These are phyloP conservation scores for Trichosurus vulpecula DNA, from an alignment of 2,797 vertebrate species.

Conservation along the genomic window DNA sequence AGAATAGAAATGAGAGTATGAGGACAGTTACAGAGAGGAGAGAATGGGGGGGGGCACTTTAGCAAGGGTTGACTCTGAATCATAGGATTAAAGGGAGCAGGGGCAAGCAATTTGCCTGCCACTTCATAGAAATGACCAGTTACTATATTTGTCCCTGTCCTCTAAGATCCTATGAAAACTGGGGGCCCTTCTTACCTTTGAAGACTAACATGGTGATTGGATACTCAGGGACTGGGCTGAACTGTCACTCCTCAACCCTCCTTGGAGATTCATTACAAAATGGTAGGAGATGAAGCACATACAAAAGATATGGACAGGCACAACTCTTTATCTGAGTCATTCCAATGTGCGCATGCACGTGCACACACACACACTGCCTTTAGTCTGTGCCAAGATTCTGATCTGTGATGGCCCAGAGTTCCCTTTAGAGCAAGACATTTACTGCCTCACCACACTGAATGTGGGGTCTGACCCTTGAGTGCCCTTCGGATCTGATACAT, in stretches of 20 bases:
- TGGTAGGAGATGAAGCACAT: background rate
- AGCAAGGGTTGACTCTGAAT: background rate
- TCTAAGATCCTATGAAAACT: background rate
- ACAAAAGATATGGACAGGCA: background rate
- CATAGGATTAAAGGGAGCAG: background rate
- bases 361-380: background rate
- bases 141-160: background rate
- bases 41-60: background rate
- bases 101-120: background rate
- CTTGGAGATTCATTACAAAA: background rate
- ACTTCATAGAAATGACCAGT: background rate
- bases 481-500: background rate
- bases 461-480: background rate
- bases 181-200: background rate
- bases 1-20: background rate
- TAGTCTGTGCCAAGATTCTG: background rate
- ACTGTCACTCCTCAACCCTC: background rate
- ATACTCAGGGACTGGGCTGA: background rate
- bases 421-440: background rate
- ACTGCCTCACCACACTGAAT: background rate
- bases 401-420: background rate
- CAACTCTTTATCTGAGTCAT: background rate
- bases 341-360: too few species aligned
- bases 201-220: background rate
- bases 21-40: background rate